A percentile compares a stretch with the other conserved stretches of the same genome.
Evolutionary conservation across 2,113 vertebrate species (phyloP).

Genomic region (Lathamus discolor): DNA sequence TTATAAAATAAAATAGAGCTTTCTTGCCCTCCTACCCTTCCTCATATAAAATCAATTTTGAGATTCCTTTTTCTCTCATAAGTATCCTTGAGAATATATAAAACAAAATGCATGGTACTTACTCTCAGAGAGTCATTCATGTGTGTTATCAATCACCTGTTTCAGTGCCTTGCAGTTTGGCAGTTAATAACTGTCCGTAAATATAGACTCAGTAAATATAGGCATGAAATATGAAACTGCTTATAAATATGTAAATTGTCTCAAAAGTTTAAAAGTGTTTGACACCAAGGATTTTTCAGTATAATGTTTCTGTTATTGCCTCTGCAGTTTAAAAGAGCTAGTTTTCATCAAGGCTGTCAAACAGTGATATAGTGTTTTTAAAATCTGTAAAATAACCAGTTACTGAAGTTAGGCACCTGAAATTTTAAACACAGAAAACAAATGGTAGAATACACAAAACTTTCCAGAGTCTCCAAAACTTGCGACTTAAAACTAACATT

Average conservation of each 20-base stretch:
- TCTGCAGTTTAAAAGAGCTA: background rate
- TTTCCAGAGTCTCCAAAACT: background rate
- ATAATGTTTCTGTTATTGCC: background rate
- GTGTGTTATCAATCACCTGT: conserved; percentile 6
- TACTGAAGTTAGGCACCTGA: background rate
- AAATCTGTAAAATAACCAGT: background rate
- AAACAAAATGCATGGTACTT: background rate
- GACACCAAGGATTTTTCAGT: background rate
- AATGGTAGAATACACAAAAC: background rate
- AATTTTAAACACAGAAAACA: background rate
- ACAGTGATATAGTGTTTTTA: background rate
- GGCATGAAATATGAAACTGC: background rate
- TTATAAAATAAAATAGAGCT: background rate
- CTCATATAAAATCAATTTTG: background rate
- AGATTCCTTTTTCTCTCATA: background rate
- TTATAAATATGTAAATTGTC: conserved; percentile 1
- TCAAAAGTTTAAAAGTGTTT: background rate
- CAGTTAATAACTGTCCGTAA: background rate
- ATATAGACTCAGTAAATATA: background rate
- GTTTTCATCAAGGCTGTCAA: background rate
- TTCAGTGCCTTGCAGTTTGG: background rate
- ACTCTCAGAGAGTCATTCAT: background rate
- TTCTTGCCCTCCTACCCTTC: background rate
- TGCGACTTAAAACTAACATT: background rate
- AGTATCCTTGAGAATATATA: background rate